phyloP scores from a whole-genome alignment of 1,140 invertebrate species.

The Trissolcus basalis region DNA sequence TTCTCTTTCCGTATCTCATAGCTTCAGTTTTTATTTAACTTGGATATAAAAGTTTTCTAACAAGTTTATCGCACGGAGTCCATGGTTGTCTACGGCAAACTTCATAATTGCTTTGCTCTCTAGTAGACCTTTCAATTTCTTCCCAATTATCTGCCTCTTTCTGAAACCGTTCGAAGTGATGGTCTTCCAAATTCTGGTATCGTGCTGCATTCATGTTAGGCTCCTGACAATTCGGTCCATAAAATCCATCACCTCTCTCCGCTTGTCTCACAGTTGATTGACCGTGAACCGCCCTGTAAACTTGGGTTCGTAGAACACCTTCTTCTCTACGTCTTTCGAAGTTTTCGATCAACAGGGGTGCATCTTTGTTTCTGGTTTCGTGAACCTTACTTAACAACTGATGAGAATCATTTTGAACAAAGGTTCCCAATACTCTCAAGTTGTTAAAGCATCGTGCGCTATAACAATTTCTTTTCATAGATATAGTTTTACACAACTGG shows the following conservation, averaged over 20 bases:
- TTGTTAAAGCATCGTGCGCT: not conserved
- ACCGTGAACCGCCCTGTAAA: not conserved
- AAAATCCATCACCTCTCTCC: not conserved
- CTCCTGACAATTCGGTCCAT: not conserved
- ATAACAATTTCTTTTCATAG: not conserved
- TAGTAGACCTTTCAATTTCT: not conserved
- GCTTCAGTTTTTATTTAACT: not conserved
- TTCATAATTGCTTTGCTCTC: not conserved
- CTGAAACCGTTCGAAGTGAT: not conserved
- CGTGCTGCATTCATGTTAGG: not conserved
- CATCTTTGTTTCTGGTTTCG: not conserved
- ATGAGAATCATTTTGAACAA: not conserved
- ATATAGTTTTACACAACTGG: not conserved
- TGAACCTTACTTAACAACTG: not conserved
- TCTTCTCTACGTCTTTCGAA: not conserved
- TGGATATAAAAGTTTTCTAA: conserved; percentile 1
- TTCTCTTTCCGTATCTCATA: not conserved
- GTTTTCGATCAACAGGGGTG: not conserved
- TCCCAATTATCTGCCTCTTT: not conserved
- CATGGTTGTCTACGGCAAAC: not conserved
- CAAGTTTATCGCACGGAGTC: not conserved
- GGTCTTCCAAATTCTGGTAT: not conserved
- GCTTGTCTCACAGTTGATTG: not conserved
- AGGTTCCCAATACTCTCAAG: not conserved
- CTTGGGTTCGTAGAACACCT: not conserved